Base-by-base conservation (phyloP, 2,113 vertebrate genomes). In the Silurus meridionalis region DNA sequence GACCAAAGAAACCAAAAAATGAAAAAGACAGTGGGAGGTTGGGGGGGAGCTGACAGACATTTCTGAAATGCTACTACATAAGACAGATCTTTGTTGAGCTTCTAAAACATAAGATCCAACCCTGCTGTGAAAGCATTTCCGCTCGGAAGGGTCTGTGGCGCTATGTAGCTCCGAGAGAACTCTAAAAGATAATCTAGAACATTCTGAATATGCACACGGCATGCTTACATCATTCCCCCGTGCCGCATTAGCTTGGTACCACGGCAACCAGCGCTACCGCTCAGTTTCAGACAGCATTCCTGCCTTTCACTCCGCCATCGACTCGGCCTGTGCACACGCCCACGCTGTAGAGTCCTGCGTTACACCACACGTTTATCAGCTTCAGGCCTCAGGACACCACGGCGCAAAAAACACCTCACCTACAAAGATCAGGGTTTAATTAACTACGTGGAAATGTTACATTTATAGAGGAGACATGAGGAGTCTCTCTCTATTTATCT, bases 171-270 rank as follows among this genome's bases (percentile, higher is more conserved):
- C 83, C 81, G 67, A 71, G 61, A 72, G 28, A 81, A 50, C 23
- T 63, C 82, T 84, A 69, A 86, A 74, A 78, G 78, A 87, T 83
- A 82, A 87, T 84, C 84, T 78, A 37, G 84, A 92, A 90, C 91
- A 86, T 83, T 80, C 90, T 91, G 91, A 91, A 91, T 91, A 90
- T 86, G 86, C 79, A 88, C 92, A 94, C 91, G 95, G 96, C 95
- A 96, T 97, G 97, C 96, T 97, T 98, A 95, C 94, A 95, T 97
- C 97, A 96, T 97, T 94, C 95, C 94, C 93, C 94, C 67, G 91
- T 92, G 90, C 92, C 94, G 94, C 93, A 95, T 95, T 95, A 97
- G 95, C 96, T 96, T 89, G 92, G 94, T 96, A 92, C 91, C 94
- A 96, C 93, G 93, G 96, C 96, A 96, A 94, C 95, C 95, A 95